A percentile compares a stretch with the other conserved stretches of the same genome.
These are phyloP conservation scores for Puma concolor DNA, from an alignment of 2,113 vertebrate species.

Conservation along the genomic window DNA sequence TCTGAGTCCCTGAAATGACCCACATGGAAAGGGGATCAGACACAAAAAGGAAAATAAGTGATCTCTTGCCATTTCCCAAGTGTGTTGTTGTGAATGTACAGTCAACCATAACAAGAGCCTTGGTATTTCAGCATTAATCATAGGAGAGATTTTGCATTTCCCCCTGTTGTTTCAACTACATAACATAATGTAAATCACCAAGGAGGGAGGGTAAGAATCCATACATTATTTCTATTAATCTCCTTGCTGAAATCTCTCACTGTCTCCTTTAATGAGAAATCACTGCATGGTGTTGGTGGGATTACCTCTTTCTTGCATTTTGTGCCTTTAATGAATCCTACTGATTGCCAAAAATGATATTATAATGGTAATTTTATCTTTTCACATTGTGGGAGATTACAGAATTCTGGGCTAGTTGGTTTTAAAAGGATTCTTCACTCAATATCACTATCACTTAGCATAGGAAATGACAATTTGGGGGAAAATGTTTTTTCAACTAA, in stretches of 20 bases:
- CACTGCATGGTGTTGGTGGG: constrained; percentile 35
- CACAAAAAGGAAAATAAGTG: neutral
- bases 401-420: constrained; percentile 31
- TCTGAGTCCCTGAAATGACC: neutral
- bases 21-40: neutral
- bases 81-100: neutral
- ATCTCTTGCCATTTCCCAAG: neutral
- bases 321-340: constrained; percentile 71
- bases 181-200: constrained; percentile 54
- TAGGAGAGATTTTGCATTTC: neutral
- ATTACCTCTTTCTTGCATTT: constrained; percentile 45
- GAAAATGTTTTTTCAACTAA: neutral
- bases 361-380: constrained; percentile 65
- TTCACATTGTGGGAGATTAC: constrained; percentile 51
- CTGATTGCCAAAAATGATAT: constrained; percentile 55
- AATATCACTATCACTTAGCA: constrained; percentile 10
- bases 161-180: constrained; percentile 48
- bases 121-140: constrained; percentile 27
- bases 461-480: constrained; percentile 1
- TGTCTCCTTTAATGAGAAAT: constrained; percentile 69
- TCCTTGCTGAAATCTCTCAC: constrained; percentile 50
- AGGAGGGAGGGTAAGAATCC: constrained; percentile 30
- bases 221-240: constrained; percentile 61
- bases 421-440: constrained; percentile 59
- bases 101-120: neutral